phyloP scores from a whole-genome alignment of 2,113 vertebrate species.

The Cathartes aura region DNA sequence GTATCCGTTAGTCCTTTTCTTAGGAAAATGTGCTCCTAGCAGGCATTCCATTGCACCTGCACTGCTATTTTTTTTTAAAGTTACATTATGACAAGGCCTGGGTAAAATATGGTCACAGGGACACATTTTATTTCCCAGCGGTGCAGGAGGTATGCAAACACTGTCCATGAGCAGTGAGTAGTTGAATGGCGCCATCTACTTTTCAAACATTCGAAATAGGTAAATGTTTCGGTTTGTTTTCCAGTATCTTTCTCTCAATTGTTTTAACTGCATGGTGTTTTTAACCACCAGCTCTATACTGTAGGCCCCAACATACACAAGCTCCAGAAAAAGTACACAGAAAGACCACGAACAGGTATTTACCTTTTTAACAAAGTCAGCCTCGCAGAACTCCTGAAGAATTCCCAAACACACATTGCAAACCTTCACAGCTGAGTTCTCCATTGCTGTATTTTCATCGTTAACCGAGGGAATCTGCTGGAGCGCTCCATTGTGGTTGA shows the following conservation, averaged over 20 bases:
- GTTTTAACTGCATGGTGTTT: background rate
- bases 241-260: background rate
- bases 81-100: background rate
- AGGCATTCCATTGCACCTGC: background rate
- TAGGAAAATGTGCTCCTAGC: background rate
- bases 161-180: background rate
- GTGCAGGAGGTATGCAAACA: background rate
- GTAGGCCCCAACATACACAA: background rate
- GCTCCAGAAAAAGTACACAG: background rate
- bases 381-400: constrained; percentile 86
- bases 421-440: constrained; percentile 1
- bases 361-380: constrained; percentile 85
- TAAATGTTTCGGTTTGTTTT: background rate
- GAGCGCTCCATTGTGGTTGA: constrained; percentile 35
- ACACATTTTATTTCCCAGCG: background rate
- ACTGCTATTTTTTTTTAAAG: background rate
- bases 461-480: background rate
- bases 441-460: background rate
- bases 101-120: background rate
- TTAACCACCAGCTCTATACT: background rate
- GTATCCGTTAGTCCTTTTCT: background rate
- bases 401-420: constrained; percentile 92
- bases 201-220: background rate
- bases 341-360: background rate
- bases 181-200: background rate